Evolutionary conservation across 1,140 invertebrate genomes (phyloP), one percentile per base, ranked within the genome.

Genomic region (Solenopsis invicta): DNA sequence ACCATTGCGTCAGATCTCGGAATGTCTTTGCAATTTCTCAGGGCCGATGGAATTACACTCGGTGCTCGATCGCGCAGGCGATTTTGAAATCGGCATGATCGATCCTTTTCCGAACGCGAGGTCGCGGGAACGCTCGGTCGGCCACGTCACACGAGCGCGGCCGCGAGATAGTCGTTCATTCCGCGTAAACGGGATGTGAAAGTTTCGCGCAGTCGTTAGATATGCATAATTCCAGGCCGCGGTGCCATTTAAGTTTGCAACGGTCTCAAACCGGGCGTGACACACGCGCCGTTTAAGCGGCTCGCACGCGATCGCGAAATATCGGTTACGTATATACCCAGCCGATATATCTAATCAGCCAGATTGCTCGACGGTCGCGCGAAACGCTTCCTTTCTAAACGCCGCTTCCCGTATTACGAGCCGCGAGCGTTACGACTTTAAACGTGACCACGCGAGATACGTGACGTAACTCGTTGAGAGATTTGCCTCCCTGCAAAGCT

Each of bases 171-270:
- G 78, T 71, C 34, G 66, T 85, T 66, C 62, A 37, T 89, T 91
- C 87, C 90, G 80, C 45, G 88, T 88, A 88, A 88, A 89, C 89
- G 89, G 85, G 91, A 92, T 90, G 92, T 92, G 92, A 93, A 93
- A 93, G 89, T 91, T 89, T 91, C 87, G 72, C 87, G 41, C 87
- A 85, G 86, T 85, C 80, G 87, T 87, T 89, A 81, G 85, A 89
- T 88, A 91, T 92, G 90, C 89, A 92, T 92, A 91, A 92, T 92
- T 91, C 85, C 77, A 71, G 86, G 56, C 59, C 76, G 67, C 67
- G 84, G 72, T 85, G 88, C 77, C 84, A 69, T 90, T 89, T 87
- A 75, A 82, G 67, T 75, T 84, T 29, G 76, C 78, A 87, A 81
- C 82, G 45, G 78, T 89, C 34, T 66, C 71, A 69, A 88, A 71